phyloP scores from a whole-genome alignment of 2,113 vertebrate species.

The Notarius quadriscutis region DNA sequence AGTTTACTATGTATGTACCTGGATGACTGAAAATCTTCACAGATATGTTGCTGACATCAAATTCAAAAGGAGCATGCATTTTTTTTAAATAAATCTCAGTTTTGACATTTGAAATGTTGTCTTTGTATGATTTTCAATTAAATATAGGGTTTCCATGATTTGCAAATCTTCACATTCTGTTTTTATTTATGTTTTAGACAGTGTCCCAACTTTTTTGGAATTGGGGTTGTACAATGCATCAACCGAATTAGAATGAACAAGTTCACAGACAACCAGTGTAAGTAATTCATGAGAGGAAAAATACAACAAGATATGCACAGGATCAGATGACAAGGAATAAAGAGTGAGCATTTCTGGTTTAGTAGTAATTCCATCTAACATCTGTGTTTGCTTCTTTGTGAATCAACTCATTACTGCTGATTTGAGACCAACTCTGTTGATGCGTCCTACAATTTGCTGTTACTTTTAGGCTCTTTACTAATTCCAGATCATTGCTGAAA shows the following conservation, averaged over 20 bases:
- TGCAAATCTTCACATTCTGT: too few relatives aligned
- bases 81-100: too few relatives aligned
- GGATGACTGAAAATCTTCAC: too few relatives aligned
- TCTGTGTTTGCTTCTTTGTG: background rate
- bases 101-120: too few relatives aligned
- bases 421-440: background rate
- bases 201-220: too few relatives aligned
- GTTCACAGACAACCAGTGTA: constrained; percentile 8
- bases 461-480: background rate
- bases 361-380: background rate
- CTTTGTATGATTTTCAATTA: too few relatives aligned
- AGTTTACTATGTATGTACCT: too few relatives aligned
- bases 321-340: background rate
- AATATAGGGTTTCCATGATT: too few relatives aligned
- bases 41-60: too few relatives aligned
- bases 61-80: too few relatives aligned
- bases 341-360: background rate
- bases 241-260: constrained; percentile 4
- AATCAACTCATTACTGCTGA: background rate
- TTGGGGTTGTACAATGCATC: background rate
- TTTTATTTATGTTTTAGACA: too few relatives aligned
- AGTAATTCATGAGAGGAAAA: too few relatives aligned
- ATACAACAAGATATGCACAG: background rate
- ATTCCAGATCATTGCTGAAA: background rate
- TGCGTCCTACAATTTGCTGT: background rate